Evolutionary conservation across 2,113 vertebrate species (phyloP).

Genomic region (Phyllostomus discolor): DNA sequence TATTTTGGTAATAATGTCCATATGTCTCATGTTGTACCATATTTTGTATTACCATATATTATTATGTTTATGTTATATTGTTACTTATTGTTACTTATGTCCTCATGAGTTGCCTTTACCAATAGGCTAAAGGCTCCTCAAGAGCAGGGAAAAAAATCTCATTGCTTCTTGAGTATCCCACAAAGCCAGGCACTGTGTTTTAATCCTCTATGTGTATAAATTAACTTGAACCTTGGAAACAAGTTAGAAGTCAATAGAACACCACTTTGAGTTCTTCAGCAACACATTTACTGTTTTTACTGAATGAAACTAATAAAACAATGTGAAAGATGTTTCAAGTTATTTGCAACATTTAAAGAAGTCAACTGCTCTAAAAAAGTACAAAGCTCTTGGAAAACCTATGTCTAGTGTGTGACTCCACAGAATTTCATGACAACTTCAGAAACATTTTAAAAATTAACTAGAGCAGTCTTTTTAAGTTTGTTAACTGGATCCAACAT

Average conservation of each 20-base stretch:
- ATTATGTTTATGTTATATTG: neutral
- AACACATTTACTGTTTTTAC: neutral
- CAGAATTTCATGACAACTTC: neutral
- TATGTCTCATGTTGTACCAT: neutral
- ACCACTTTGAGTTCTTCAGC: neutral
- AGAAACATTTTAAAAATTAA: slow-evolving; percentile 17
- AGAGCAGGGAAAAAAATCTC: neutral
- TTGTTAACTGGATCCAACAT: neutral
- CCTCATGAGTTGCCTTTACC: neutral
- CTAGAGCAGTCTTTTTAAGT: neutral
- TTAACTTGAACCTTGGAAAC: neutral
- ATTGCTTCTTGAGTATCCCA: neutral
- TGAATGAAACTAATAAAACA: slow-evolving; percentile 13
- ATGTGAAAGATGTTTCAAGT: neutral
- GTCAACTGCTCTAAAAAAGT: neutral
- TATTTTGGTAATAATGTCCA: neutral
- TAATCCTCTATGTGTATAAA: neutral
- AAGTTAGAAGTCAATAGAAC: neutral
- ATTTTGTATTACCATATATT: neutral
- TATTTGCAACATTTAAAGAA: neutral
- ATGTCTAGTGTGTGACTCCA: neutral
- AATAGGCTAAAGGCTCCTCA: neutral
- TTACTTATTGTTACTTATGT: neutral
- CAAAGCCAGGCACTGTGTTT: neutral
- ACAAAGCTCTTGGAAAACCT: neutral